Evolutionary conservation across 2,888 invertebrate species (phyloP).

Genomic region (Mythimna lalbum): DNA sequence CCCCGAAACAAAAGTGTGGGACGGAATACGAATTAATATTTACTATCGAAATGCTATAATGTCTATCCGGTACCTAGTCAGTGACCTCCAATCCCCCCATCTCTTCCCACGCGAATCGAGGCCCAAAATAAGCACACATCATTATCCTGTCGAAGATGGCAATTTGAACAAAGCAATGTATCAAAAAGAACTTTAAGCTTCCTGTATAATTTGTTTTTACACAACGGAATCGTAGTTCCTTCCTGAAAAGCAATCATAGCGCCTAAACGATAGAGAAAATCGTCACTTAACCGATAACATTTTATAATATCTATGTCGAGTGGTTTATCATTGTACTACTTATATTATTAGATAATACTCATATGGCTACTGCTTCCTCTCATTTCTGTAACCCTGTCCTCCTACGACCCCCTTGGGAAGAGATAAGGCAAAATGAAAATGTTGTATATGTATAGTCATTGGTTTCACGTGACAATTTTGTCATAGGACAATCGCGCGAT

Average conservation of each 20-base stretch:
- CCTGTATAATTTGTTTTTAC: not conserved
- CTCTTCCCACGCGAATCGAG: constrained; percentile 36
- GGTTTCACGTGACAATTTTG: not conserved
- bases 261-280: not conserved
- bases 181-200: too few species aligned
- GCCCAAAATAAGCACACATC: constrained; percentile 6
- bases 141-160: not conserved
- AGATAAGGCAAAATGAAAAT: not conserved
- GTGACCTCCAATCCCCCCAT: constrained; percentile 28
- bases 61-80: constrained; percentile 3
- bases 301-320: not conserved
- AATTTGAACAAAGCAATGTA: not conserved
- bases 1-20: not conserved
- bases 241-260: not conserved
- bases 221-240: not conserved
- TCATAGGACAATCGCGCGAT: constrained; percentile 5
- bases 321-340: constrained; percentile 2
- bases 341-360: constrained; percentile 12
- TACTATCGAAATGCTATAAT: constrained; percentile 18
- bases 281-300: constrained; percentile 2
- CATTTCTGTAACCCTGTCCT: not conserved
- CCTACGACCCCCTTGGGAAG: constrained; percentile 13
- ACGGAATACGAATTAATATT: constrained; percentile 8
- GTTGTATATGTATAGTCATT: not conserved
- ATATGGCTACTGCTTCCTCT: not conserved